Conservation (phyloP, 2,888 invertebrate genomes). For the Mesoligia furuncula region DNA sequence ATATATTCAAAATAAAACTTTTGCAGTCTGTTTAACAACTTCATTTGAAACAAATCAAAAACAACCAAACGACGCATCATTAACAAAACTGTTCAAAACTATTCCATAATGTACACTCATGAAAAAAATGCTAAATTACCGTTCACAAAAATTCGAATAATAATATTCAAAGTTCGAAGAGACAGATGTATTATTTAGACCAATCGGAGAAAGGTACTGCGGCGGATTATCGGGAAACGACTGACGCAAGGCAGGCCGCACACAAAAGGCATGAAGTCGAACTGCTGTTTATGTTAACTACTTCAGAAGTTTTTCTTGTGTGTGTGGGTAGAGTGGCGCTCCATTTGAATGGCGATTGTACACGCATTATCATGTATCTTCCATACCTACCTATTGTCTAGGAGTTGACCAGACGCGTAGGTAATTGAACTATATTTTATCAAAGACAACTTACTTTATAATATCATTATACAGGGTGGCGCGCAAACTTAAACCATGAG, state of each 20-base stretch:
- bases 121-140: slow-evolving; percentile 33
- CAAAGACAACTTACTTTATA: not conserved
- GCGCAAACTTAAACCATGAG: too few species aligned
- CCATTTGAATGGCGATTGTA: slow-evolving; percentile 24
- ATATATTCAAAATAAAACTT: not conserved
- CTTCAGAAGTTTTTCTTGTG: slow-evolving; percentile 41
- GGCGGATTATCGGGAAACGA: slow-evolving; percentile 69
- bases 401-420: not conserved
- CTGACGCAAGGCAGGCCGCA: slow-evolving; percentile 75
- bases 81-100: not conserved
- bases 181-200: slow-evolving; percentile 65
- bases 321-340: slow-evolving; percentile 29
- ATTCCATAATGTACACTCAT: slow-evolving; percentile 4
- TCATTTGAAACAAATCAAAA: not conserved
- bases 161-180: slow-evolving; percentile 37
- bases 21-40: too few species aligned
- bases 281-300: slow-evolving; percentile 70
- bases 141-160: slow-evolving; percentile 24
- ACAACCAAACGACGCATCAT: not conserved
- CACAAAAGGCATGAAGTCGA: slow-evolving; percentile 67
- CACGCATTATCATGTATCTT: slow-evolving; percentile 23
- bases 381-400: not conserved
- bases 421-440: not conserved
- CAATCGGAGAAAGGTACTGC: slow-evolving; percentile 75
- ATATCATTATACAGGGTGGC: too few species aligned